phyloP scores from a whole-genome alignment of 2,888 invertebrate species.

The Embidobia sp. region DNA sequence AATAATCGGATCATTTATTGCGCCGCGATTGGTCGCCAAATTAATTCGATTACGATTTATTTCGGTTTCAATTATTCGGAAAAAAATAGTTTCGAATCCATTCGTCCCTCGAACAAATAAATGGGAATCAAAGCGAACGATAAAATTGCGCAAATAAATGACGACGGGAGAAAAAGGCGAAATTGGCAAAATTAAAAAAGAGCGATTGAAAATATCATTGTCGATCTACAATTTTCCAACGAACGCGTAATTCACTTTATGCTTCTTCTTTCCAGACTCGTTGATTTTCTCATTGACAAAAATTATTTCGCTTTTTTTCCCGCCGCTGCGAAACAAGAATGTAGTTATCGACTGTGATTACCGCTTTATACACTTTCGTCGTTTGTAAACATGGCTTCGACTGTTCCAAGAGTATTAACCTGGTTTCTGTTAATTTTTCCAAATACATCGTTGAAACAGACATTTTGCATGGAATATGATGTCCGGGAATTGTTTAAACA shows the following conservation, averaged over 20 bases:
- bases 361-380: conserved; percentile 9
- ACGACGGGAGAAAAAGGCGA: conserved; percentile 9
- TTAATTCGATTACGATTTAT: conserved; percentile 24
- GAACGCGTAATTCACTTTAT: conserved; percentile 55
- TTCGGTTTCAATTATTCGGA: conserved; percentile 29
- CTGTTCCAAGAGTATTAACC: too few species aligned
- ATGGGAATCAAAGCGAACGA: neutral
- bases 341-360: conserved; percentile 12
- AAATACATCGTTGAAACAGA: too few species aligned
- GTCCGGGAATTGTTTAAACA: neutral
- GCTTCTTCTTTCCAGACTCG: conserved; percentile 17
- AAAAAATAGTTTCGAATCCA: conserved; percentile 15
- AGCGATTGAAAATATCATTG: conserved; percentile 54
- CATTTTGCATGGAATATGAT: too few species aligned
- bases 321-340: conserved; percentile 6
- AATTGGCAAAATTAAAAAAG: conserved; percentile 49
- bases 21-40: neutral
- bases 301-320: conserved; percentile 19
- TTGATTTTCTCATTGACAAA: conserved; percentile 38
- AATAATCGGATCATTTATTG: conserved; percentile 38
- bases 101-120: neutral
- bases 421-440: too few species aligned
- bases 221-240: conserved; percentile 55
- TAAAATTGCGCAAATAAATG: conserved; percentile 24
- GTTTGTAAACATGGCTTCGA: conserved; percentile 14